Percentiles rank a stretch among this genome's conserved stretches.
These are phyloP conservation scores for Salvator merianae DNA, from an alignment of 2,113 vertebrate species.

Conservation along the genomic window DNA sequence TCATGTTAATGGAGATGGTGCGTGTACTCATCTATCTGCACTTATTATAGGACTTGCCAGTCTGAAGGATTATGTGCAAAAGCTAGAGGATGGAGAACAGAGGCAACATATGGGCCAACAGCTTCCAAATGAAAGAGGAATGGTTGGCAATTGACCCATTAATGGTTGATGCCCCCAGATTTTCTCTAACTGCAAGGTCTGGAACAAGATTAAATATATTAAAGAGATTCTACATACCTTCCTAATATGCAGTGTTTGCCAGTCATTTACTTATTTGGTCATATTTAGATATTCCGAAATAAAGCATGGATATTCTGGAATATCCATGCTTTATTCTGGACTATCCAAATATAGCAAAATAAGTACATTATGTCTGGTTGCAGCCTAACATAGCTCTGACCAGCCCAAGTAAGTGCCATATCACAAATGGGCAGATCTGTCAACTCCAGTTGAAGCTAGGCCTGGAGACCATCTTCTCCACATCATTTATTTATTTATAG, in stretches of 20 bases:
- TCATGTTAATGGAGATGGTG: conserved; percentile 71
- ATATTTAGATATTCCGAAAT: no score
- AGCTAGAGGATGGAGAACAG: conserved; percentile 23
- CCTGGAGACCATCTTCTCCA: no score
- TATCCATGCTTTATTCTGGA: no score
- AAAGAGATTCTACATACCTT: background rate
- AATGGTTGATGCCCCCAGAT: background rate
- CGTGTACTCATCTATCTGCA: conserved; percentile 65
- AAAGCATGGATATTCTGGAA: no score
- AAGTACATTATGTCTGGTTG: no score
- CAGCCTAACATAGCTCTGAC: background rate
- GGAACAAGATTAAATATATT: background rate
- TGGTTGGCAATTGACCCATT: background rate
- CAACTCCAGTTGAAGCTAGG: no score
- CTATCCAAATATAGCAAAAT: no score
- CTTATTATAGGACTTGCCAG: conserved; percentile 62
- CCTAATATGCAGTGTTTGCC: no score
- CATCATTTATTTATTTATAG: no score
- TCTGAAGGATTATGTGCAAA: conserved; percentile 32
- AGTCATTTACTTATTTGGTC: no score
- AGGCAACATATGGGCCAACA: conserved; percentile 29
- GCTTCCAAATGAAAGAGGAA: background rate
- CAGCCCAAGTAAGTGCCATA: background rate
- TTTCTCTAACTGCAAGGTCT: background rate
- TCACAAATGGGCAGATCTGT: background rate